Base-by-base conservation (phyloP, 2,888 invertebrate genomes). In the Drosophila putrida region DNA sequence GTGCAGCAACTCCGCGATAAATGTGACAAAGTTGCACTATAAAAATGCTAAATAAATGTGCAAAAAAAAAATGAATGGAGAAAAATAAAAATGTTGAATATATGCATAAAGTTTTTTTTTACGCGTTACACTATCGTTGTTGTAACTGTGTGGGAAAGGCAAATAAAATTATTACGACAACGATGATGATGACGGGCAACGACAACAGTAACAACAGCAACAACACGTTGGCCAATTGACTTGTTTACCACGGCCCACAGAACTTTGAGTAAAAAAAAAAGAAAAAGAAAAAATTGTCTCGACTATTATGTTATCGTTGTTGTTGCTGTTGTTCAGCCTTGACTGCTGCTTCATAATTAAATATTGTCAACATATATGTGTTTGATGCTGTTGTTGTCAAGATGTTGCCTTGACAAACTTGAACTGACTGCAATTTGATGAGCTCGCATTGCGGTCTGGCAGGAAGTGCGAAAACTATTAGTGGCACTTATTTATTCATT, bases 401-500 rank as follows among this genome's bases (percentile, higher is more conserved):
- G 59, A 28, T 39, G 39, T 54, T 33, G 31, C 59, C 74, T 35
- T 49, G 49, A n/a, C 25, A 36, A 43, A 43, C 43, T 44, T 44
- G 39, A 4, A 4, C 55, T 41, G 60, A 70, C 62, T 80, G 88
- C 82, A 75, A 53, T 54, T 75, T 83, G 82, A 84, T 87, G 88
- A 68, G 78, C 67, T 74, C 41, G 54, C 38, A 43, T 67, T 75
- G 72, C 63, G 66, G 61, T 57, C 44, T 44, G 36, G 80, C 90
- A 90, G 90, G 90, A 90, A 90, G 89, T 90, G 86, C 84, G 88
- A 80, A 83, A 87, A 90, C 91, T 91, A 91, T 91, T 91, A 91
- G 91, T 79, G 82, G 86, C 90, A 86, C 90, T 91, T 91, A 91
- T 90, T 88, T 90, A 90, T 90, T 91, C 91, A 90, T 91, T 90